phyloP scores from a whole-genome alignment of 2,113 vertebrate genomes.

The Tenebrosternarchus preto region DNA sequence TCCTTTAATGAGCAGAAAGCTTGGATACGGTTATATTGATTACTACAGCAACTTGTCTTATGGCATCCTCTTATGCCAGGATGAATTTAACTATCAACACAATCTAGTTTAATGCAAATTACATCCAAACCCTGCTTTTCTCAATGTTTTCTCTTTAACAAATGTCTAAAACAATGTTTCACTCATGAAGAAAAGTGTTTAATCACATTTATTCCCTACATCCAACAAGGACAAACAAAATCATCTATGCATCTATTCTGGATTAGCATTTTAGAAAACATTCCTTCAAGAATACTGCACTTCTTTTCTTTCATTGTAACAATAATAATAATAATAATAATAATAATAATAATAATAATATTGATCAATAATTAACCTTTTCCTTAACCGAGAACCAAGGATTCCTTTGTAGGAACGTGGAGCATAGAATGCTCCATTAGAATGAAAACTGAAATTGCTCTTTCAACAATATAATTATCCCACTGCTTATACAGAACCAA shows the following conservation, averaged over 20 bases:
- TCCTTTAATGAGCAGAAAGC: slow-evolving; percentile 72
- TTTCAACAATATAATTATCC: neutral
- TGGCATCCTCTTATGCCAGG: slow-evolving; percentile 27
- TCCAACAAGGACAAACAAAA: neutral
- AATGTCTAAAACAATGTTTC: neutral
- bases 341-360: neutral
- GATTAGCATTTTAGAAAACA: neutral
- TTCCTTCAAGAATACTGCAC: neutral
- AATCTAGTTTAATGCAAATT: slow-evolving; percentile 19
- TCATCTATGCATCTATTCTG: neutral
- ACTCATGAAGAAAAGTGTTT: neutral
- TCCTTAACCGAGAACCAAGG: neutral
- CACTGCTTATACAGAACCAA: neutral
- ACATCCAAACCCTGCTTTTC: slow-evolving; percentile 17
- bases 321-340: neutral
- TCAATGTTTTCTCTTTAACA: neutral
- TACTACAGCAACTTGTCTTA: slow-evolving; percentile 59
- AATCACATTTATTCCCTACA: neutral
- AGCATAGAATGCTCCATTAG: no score
- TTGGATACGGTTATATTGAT: slow-evolving; percentile 63
- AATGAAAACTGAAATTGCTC: neutral
- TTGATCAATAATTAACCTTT: neutral
- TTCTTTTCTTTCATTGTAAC: neutral
- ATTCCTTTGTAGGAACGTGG: no score
- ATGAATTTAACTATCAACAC: slow-evolving; percentile 63